phyloP scores from a whole-genome alignment of 2,888 invertebrate species.

The Rotaria socialis region DNA sequence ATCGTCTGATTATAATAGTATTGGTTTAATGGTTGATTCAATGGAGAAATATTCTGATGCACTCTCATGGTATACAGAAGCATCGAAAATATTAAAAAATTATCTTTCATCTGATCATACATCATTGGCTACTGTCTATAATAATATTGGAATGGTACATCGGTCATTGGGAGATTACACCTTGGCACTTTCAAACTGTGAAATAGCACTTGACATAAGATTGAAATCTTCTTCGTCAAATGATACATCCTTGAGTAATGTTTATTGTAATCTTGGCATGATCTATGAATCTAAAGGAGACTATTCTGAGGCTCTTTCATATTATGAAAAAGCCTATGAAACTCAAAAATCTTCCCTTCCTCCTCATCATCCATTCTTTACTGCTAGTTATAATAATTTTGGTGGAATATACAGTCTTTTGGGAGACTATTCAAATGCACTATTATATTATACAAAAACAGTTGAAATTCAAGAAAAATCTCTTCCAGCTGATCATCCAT shows the following conservation, averaged over 20 bases:
- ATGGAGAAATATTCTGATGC: background rate
- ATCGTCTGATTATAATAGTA: background rate
- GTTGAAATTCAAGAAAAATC: background rate
- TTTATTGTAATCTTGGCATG: background rate
- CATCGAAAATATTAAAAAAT: background rate
- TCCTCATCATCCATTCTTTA: background rate
- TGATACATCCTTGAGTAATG: background rate
- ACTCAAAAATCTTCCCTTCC: background rate
- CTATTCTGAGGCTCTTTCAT: background rate
- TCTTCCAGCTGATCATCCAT: background rate
- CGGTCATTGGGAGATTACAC: background rate
- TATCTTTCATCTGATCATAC: background rate
- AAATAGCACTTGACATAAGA: background rate
- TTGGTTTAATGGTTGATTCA: background rate
- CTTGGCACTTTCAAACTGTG: background rate
- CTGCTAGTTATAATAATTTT: background rate
- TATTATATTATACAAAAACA: background rate
- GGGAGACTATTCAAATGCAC: background rate
- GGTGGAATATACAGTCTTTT: background rate
- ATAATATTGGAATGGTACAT: background rate
- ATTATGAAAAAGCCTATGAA: background rate
- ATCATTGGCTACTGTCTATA: background rate
- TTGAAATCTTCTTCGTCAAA: background rate
- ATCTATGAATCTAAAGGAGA: background rate
- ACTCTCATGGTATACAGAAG: background rate